phyloP scores from a whole-genome alignment of 2,797 vertebrate species.

The Rhodeus uyekii region DNA sequence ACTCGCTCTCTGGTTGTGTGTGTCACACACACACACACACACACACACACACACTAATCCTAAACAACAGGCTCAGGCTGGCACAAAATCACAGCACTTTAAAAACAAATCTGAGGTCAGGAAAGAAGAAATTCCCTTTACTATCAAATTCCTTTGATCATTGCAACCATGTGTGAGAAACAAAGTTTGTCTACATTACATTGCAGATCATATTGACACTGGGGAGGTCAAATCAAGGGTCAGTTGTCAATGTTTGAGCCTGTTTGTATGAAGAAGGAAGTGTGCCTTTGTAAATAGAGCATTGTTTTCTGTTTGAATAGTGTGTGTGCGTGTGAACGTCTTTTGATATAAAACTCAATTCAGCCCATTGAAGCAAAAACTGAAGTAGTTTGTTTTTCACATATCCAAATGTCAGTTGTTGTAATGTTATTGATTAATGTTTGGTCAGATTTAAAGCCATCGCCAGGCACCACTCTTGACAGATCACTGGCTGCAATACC shows the following conservation, averaged over 20 bases:
- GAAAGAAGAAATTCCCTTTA: not conserved
- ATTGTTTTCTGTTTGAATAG: not conserved
- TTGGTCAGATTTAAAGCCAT: not conserved
- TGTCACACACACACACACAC: not conserved
- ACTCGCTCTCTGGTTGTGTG: not conserved
- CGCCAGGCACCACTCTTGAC: not conserved
- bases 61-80: not conserved
- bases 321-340: not conserved
- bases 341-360: not conserved
- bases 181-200: no score
- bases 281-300: not conserved
- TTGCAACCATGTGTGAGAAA: not conserved
- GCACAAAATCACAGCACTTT: not conserved
- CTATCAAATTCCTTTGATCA: not conserved
- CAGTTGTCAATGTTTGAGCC: not conserved
- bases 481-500: not conserved
- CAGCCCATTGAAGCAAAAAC: not conserved
- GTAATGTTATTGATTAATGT: not conserved
- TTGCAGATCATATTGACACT: not conserved
- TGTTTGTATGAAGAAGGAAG: constrained; percentile 10
- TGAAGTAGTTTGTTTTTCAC: not conserved
- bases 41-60: constrained; percentile 1
- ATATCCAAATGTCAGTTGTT: not conserved
- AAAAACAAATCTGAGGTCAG: not conserved
- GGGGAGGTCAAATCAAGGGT: not conserved